Evolutionary conservation across 2,888 invertebrate genomes (phyloP), one percentile per base, ranked within the genome.

Genomic region (Carpatolechia fugitivella): DNA sequence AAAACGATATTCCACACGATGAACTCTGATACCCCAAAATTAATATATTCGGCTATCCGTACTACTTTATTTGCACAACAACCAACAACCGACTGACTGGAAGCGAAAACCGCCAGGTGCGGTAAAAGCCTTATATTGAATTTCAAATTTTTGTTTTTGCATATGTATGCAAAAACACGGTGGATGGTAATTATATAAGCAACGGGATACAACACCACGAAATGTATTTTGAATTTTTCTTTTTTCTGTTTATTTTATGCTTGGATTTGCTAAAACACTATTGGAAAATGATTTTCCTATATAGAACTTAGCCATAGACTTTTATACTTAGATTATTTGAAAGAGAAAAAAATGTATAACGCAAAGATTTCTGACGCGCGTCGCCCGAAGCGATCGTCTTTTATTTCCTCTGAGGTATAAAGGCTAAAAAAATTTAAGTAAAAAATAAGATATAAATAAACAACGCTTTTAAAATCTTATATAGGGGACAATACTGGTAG

Each of bases 131-230:
- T 65, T 59, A 70, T 71, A 74, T 74, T 76, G 74, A 74, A 73
- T 74, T 74, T 70, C 74, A 74, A 74, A 76, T 72, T 70, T 68
- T 68, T 64, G 56, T 69, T 70, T 74, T 70, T 74, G 70, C 73
- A 74, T 73, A 68, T 67, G 65, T 61, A 66, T 68, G 63, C 44
- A 61, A 61, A 66, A 62, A 60, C 56, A 57, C 57, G 58, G 59
- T 52, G 55, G 50, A 11, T 55, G 52, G 56, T 56, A 63, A 57
- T 49, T 56, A 55, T 46, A 57, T 54, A 52, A 60, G 55, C 59
- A 52, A 33, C 38, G 24, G 7, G n/a, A n/a, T n/a, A 51, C 40
- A n/a, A 31, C 51, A 13, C 35, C 44, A 14, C 13, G 50, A 20
- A 38, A 38, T 40, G 38, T 54, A 52, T 52, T 47, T 53, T 38